Percentiles rank a stretch among this genome's conserved stretches.
Conservation (phyloP, 2,888 invertebrate species). For the Eilema sororculum region DNA sequence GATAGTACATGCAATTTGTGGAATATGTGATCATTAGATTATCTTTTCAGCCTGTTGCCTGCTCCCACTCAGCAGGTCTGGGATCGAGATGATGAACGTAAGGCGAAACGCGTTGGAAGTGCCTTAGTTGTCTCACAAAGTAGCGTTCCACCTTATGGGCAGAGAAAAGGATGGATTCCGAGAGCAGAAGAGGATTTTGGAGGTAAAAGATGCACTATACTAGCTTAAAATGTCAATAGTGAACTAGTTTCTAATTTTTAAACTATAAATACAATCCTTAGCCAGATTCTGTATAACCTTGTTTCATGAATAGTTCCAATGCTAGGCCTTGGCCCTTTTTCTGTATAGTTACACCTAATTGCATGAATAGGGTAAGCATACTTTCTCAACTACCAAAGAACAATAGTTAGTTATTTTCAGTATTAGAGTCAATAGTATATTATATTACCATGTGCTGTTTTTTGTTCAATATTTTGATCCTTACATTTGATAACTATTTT, state of each 20-base stretch:
- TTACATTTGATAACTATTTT: too few species aligned
- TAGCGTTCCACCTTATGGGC: conserved; percentile 97
- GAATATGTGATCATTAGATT: not conserved
- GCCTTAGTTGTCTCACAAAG: conserved; percentile 92
- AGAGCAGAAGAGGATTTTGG: conserved; percentile 91
- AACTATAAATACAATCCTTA: not conserved
- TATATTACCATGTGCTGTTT: too few species aligned
- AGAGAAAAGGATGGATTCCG: conserved; percentile 97
- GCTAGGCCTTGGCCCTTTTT: not conserved
- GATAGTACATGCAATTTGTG: not conserved
- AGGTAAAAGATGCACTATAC: conserved; percentile 60
- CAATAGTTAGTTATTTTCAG: too few species aligned
- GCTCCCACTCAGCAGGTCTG: conserved; percentile 94
- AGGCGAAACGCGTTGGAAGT: conserved; percentile 85
- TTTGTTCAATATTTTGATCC: too few species aligned
- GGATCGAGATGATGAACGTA: conserved; percentile 94
- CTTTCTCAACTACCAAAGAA: too few species aligned
- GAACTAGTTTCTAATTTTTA: not conserved
- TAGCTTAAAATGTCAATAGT: too few species aligned
- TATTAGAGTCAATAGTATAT: too few species aligned
- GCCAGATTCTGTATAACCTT: not conserved
- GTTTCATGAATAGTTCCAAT: not conserved
- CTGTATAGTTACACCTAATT: not conserved
- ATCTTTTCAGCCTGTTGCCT: conserved; percentile 91
- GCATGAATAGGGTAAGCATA: not conserved